Evolutionary conservation across 2,888 invertebrate genomes (phyloP).

Genomic region (Elmis aenea): DNA sequence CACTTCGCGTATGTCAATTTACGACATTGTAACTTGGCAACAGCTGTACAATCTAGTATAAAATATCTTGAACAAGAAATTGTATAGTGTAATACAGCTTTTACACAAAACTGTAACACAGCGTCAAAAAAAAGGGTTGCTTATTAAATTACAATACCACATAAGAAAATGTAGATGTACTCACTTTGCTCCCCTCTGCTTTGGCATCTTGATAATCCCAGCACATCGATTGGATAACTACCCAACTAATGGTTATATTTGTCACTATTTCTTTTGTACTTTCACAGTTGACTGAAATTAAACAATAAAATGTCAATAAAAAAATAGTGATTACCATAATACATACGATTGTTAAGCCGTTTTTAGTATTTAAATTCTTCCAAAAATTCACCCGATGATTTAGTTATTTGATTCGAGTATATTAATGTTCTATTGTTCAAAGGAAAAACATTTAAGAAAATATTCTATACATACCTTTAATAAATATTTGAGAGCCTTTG

Average conservation of each 20-base stretch:
- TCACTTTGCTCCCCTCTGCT: constrained; percentile 36
- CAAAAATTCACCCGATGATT: neutral
- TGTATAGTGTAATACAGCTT: neutral
- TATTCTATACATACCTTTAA: constrained; percentile 65
- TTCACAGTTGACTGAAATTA: constrained; percentile 35
- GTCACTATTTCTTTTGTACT: constrained; percentile 25
- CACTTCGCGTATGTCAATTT: too few species aligned
- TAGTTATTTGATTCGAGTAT: too few species aligned
- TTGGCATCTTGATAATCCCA: constrained; percentile 48
- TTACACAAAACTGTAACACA: neutral
- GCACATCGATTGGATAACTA: constrained; percentile 54
- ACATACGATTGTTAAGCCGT: constrained; percentile 2
- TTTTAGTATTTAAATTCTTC: neutral
- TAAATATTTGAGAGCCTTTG: constrained; percentile 64
- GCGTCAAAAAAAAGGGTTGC: neutral
- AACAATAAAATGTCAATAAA: constrained; percentile 8
- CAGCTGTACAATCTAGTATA: too few species aligned
- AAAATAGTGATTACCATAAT: too few species aligned
- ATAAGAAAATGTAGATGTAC: constrained; percentile 4
- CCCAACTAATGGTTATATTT: constrained; percentile 50
- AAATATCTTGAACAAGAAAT: too few species aligned
- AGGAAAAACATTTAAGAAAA: constrained; percentile 3
- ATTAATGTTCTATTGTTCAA: too few species aligned
- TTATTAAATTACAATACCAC: neutral
- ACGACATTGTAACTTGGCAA: too few species aligned